A percentile compares a stretch with the other conserved stretches of the same genome.
Evolutionary conservation across 2,113 vertebrate species (phyloP).

Genomic region (Baryphthengus martii): DNA sequence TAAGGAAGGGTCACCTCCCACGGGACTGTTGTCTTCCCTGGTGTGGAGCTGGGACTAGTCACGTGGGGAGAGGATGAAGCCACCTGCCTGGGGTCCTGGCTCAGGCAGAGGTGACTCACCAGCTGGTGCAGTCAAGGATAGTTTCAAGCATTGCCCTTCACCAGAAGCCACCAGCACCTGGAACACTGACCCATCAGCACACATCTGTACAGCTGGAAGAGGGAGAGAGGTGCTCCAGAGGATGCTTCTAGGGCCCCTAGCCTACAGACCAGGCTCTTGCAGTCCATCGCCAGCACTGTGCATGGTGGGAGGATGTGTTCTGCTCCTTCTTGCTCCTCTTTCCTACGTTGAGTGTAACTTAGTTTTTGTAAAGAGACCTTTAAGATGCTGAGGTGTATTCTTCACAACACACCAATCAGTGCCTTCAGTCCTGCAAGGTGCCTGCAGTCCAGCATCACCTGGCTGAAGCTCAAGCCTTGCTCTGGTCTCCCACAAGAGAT

Average conservation of each 20-base stretch:
- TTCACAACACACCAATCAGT: neutral
- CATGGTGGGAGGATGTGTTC: neutral
- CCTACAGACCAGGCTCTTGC: accelerated
- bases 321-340: neutral
- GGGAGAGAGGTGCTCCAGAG: neutral
- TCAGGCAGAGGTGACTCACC: neutral
- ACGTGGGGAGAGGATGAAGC: accelerated
- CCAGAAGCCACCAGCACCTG: neutral
- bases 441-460: neutral
- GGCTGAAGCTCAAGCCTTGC: neutral
- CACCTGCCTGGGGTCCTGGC: too few relatives aligned
- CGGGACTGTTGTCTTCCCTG: neutral
- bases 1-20: neutral
- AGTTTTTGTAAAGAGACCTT: neutral
- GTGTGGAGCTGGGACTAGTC: neutral
- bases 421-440: neutral
- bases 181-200: neutral
- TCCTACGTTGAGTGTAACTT: neutral
- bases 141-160: neutral
- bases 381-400: neutral
- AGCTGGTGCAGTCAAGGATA: neutral
- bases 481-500: neutral
- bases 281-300: neutral
- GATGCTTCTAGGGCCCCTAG: neutral
- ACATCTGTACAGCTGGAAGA: neutral